phyloP scores from a whole-genome alignment of 2,888 invertebrate species.

The Tigriopus californicus region DNA sequence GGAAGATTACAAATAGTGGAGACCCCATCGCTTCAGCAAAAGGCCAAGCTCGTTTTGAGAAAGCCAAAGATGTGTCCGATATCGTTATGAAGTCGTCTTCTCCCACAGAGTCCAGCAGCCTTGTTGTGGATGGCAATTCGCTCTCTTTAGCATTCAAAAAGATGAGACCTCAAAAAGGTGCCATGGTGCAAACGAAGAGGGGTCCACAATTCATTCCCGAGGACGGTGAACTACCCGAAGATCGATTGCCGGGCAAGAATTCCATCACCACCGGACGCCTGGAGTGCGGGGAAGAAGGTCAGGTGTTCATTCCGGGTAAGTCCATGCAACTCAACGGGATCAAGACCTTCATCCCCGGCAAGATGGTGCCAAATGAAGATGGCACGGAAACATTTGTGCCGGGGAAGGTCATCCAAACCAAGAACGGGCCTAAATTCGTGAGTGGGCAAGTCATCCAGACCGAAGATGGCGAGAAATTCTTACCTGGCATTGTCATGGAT shows the following conservation, averaged over 20 bases:
- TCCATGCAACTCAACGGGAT: conserved; percentile 19
- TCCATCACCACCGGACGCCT: conserved; percentile 39
- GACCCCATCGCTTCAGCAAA: too few relatives aligned
- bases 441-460: conserved; percentile 58
- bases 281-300: conserved; percentile 32
- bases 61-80: too few relatives aligned
- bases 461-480: conserved; percentile 43
- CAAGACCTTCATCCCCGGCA: conserved; percentile 21
- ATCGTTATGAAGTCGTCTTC: too few relatives aligned
- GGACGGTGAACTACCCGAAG: conserved; percentile 37
- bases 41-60: too few relatives aligned
- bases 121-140: not conserved
- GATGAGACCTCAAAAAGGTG: conserved; percentile 10
- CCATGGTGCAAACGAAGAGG: conserved; percentile 16
- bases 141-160: conserved; percentile 10
- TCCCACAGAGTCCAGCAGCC: too few relatives aligned
- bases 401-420: conserved; percentile 44
- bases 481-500: conserved; percentile 55
- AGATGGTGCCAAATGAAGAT: conserved; percentile 16
- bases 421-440: conserved; percentile 48
- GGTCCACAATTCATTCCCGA: conserved; percentile 37
- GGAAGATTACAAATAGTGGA: conserved; percentile 16
- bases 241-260: conserved; percentile 35
- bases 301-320: conserved; percentile 21
- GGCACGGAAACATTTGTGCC: conserved; percentile 40